Base-by-base conservation (phyloP, 2,113 vertebrate genomes). In the Collichthys lucidus region DNA sequence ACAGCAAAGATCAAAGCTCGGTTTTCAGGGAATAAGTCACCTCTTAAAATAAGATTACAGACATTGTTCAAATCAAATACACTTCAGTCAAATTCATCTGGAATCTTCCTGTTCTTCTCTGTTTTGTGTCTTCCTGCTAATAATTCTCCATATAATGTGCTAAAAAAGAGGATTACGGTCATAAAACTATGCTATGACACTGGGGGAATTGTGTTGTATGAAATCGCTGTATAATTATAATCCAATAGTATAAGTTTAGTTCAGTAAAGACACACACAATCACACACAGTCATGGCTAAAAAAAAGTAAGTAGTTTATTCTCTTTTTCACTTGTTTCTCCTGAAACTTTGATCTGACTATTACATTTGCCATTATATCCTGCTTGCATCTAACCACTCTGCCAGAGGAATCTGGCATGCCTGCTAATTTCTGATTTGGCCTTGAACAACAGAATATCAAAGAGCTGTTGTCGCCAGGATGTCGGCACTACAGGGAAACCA, bases 391-490 rank as follows among this genome's bases (percentile, higher is more conserved):
- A 19, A 40, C 42, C 7, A 60, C n/a, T 64, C 74, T 88, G 85
- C 85, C 82, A 88, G 83, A 76, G 59, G 78, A 84, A 83, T 87
- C 69, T 86, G 89, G 85, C 87, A 73, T 59, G 60, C 68, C 52
- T 73, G 72, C 85, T 93, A 67, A 94, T 93, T 92, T 93, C 60
- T 85, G 82, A 92, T 86, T 85, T 31, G 64, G 81, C 31, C 66
- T 24, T 72, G 74, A 89, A 70, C 83, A 79, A 87, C 50, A 79
- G 62, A 88, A 90, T 74, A 89, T 93, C 77, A 91, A 92, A 94
- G 84, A 72, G 55, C 17, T 19, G 44, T 62, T 85, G 72, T 79
- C 72, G 4, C 65, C 46, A 59, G 60, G 84, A 85, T 88, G 81
- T 84, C 53, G 52, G 60, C 72, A 12, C 80, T 55, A n/a, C 65